These are phyloP conservation scores for Lichenostomus cassidix DNA, from an alignment of 2,113 vertebrate genomes.

Conservation along the genomic window DNA sequence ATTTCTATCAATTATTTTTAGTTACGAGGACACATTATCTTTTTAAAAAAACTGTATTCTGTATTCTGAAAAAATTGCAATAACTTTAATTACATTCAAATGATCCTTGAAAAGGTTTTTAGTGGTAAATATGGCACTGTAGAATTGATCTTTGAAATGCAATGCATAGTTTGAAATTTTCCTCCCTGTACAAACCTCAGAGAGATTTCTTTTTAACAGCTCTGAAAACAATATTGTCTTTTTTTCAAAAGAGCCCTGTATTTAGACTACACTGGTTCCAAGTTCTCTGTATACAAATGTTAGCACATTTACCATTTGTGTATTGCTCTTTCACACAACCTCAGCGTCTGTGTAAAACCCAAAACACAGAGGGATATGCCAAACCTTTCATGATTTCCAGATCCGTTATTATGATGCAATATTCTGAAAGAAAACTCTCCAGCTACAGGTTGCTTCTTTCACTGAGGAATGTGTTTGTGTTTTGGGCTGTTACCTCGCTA, in stretches of 20 bases:
- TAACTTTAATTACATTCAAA: background rate
- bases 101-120: background rate
- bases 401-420: slow-evolving; percentile 15
- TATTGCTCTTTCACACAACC: slow-evolving; percentile 39
- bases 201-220: background rate
- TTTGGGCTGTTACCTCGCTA: background rate
- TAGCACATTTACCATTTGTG: slow-evolving; percentile 38
- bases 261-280: background rate
- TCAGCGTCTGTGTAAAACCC: slow-evolving; percentile 28
- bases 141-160: background rate
- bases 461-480: background rate
- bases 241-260: background rate
- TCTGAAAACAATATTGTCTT: background rate
- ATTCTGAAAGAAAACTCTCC: slow-evolving; percentile 38
- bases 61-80: background rate
- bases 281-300: background rate
- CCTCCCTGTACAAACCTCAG: background rate
- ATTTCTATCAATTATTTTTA: background rate
- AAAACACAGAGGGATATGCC: slow-evolving; percentile 18
- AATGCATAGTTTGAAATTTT: background rate
- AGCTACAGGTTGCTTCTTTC: slow-evolving; percentile 42
- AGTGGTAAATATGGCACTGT: background rate
- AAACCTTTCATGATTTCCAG: slow-evolving; percentile 54
- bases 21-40: fast-evolving
- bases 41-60: background rate